These are phyloP conservation scores for Villa cingulata DNA, from an alignment of 2,888 invertebrate genomes.

Conservation along the genomic window DNA sequence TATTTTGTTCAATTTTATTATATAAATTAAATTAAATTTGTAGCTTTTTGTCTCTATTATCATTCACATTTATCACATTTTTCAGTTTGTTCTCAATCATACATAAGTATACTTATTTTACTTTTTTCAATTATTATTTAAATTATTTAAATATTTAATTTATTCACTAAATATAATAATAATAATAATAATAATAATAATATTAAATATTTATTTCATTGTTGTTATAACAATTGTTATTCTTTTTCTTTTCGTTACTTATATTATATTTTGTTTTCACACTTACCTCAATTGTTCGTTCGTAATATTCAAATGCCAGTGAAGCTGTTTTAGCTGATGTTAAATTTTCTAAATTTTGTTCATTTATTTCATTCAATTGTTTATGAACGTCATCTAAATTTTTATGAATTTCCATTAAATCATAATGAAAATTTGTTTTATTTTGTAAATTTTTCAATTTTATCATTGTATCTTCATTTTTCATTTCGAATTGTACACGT, in stretches of 20 bases:
- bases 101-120: background rate
- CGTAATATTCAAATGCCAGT: slow-evolving; percentile 58
- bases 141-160: no score
- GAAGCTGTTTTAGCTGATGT: slow-evolving; percentile 55
- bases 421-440: slow-evolving; percentile 52
- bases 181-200: no score
- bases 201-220: background rate
- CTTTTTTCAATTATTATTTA: no score
- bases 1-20: no score
- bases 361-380: slow-evolving; percentile 48
- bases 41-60: no score
- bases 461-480: slow-evolving; percentile 45
- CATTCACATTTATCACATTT: no score
- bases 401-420: slow-evolving; percentile 54
- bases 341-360: slow-evolving; percentile 58
- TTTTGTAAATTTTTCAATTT: slow-evolving; percentile 54
- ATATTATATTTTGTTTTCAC: background rate
- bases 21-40: no score
- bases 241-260: no score
- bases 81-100: no score
- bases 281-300: slow-evolving; percentile 61
- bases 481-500: slow-evolving; percentile 48
- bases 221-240: background rate
- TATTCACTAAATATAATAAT: no score
- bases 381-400: slow-evolving; percentile 52